These are phyloP conservation scores for Proteles cristata DNA, from an alignment of 2,113 vertebrate genomes.

Conservation along the genomic window DNA sequence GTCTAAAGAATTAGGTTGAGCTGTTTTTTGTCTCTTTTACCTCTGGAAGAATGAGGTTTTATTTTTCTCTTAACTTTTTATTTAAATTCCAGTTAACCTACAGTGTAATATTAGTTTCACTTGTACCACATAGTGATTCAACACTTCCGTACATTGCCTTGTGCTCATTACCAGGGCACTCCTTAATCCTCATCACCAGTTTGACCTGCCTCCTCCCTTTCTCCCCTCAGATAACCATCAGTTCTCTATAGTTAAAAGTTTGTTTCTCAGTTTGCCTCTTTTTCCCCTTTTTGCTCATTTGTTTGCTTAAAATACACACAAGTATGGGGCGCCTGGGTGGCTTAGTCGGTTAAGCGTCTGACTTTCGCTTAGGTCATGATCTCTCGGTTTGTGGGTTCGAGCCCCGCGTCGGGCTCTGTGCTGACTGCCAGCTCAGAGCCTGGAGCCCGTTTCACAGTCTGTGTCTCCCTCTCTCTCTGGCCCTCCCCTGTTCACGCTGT, in stretches of 20 bases:
- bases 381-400: too few relatives aligned
- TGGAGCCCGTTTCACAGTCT: too few relatives aligned
- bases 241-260: neutral
- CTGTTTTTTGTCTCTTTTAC: neutral
- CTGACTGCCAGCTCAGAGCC: too few relatives aligned
- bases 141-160: neutral
- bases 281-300: neutral
- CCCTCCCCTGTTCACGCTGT: too few relatives aligned
- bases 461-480: too few relatives aligned
- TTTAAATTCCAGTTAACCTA: neutral
- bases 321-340: too few relatives aligned
- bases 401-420: too few relatives aligned
- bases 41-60: neutral
- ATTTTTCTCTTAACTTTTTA: neutral
- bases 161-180: neutral
- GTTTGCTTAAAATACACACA: neutral
- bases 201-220: too few relatives aligned
- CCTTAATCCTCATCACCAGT: neutral
- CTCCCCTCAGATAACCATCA: neutral
- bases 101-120: neutral
- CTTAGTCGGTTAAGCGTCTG: too few relatives aligned
- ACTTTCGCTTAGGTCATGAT: too few relatives aligned
- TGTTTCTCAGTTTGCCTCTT: neutral
- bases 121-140: neutral
- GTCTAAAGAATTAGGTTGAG: neutral